Base-by-base conservation (phyloP, 2,113 vertebrate species). In the Microcebus griseorufus region DNA sequence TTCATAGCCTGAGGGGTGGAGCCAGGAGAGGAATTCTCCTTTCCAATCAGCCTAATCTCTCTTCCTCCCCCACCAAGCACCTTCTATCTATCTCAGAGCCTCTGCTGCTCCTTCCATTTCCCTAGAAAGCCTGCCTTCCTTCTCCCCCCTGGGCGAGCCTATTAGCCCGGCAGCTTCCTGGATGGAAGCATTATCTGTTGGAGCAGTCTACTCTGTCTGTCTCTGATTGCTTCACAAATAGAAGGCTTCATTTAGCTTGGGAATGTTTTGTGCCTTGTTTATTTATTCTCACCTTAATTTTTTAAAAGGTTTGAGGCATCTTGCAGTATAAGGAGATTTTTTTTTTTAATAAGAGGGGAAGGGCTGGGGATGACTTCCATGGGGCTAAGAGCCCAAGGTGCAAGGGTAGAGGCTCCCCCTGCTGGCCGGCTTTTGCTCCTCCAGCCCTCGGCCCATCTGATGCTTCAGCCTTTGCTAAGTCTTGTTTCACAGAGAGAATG, bases 371-470 rank as follows among this genome's bases (percentile, higher is more conserved):
- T 14, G 17, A 7, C 45, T 60, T 42, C 23, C 65, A 20, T 12
- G 22, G 62, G 42, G 18, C 67, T 18, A 37, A 85, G 58, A 60
- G 23, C 14, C 29, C 42, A 12, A 16, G 42, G 76, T 90, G 64
- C 64, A 92, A 84, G 79, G 62, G 17, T 64, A 17, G 64, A 78
- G n/a, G 83, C 92, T 64, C 97, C 97, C 96, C 65, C 97, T 98
- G 95, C 97, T 97, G 97, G 94, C 67, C 87, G 1, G 9, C 13
- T 48, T 80, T 95, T 87, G 91, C 25, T n/a, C 51, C 62, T 93
- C 73, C 96, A 97, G 45, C 76, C 55, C 42, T 76, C 78, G 90
- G 39, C 25, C n/a, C 0, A 13, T 32, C n/a, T 8, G 34, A 60
- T 7, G 51, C 37, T 12, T 39, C 5, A 29, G 37, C 70, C 10